phyloP scores from a whole-genome alignment of 2,797 vertebrate genomes.

The Poeciliopsis turneri region DNA sequence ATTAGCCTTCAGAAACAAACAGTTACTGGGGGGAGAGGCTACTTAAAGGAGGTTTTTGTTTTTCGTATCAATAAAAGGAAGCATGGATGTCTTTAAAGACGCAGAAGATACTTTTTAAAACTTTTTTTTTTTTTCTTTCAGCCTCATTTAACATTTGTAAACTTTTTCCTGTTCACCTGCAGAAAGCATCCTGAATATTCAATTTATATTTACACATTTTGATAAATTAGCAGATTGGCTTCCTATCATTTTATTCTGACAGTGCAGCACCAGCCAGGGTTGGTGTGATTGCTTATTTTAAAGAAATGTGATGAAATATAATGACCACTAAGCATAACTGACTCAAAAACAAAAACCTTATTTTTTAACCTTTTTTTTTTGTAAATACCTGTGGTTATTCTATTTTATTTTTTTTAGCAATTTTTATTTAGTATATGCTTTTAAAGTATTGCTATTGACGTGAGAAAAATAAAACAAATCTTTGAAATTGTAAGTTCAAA shows the following conservation, averaged over 20 bases:
- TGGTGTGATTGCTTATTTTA: constrained; percentile 12
- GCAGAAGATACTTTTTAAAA: constrained; percentile 37
- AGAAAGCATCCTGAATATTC: constrained; percentile 28
- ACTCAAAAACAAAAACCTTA: background rate
- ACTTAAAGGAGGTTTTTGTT: constrained; percentile 20
- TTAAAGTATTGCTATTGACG: background rate
- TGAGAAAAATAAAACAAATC: background rate
- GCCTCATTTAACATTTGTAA: constrained; percentile 38
- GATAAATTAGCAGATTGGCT: constrained; percentile 73
- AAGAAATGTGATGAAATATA: background rate
- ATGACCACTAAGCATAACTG: background rate
- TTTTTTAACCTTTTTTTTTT: background rate
- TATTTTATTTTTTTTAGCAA: background rate
- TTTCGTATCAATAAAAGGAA: constrained; percentile 25
- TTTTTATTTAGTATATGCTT: background rate
- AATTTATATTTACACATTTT: background rate
- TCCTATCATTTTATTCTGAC: constrained; percentile 74
- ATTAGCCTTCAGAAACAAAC: constrained; percentile 42
- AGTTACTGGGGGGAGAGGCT: background rate
- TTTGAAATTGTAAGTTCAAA: background rate
- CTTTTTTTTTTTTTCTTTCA: constrained; percentile 21
- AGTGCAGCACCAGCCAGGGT: constrained; percentile 53
- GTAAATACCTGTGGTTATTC: background rate
- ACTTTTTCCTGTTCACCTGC: constrained; percentile 20
- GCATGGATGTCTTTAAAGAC: constrained; percentile 25